Evolutionary conservation across 1,140 invertebrate genomes (phyloP), one percentile per base, ranked within the genome.

Genomic region (Wiebesia pumilae): DNA sequence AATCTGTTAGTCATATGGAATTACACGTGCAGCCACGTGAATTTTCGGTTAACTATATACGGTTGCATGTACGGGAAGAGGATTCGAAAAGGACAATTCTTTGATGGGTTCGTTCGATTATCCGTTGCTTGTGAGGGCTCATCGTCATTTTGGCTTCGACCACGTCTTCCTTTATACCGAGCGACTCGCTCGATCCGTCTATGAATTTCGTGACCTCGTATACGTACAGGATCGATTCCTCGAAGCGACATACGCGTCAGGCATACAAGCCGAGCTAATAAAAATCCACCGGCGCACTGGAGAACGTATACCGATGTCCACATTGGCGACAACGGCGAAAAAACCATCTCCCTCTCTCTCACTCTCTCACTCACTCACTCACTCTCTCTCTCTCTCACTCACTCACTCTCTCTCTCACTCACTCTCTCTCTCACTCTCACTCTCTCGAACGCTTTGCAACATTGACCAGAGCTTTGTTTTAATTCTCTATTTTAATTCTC

Each of bases 181-280:
- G 35, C 35, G 54, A 16, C 12, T 75, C 9, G 69, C 81, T 86
- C 83, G 82, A 87, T 73, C 38, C 75, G 65, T 84, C 81, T 88
- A 89, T 87, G 87, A 88, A 87, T 88, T 88, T 87, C 81, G 84
- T 87, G 87, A 88, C 87, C 84, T 88, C 87, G 81, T 83, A 85
- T 86, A 86, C 85, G 84, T 65, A 83, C 47, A 85, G 81, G 71
- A 83, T 87, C 87, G 85, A 89, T 88, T 83, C 87, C 75, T 87
- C 51, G 84, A 87, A 88, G 69, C 47, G 80, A 82, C 51, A 58
- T 51, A 82, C 85, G 85, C 69, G 71, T 2, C 38, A 14, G 33
- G 85, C 69, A 86, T 86, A 67, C 71, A 33, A 71, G 40, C 43
- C 35, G 73, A 86, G 54, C 38, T 86, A 78, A 78, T 81, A 83